These are phyloP conservation scores for Chitala chitala DNA, from an alignment of 2,113 vertebrate genomes.

Conservation along the genomic window DNA sequence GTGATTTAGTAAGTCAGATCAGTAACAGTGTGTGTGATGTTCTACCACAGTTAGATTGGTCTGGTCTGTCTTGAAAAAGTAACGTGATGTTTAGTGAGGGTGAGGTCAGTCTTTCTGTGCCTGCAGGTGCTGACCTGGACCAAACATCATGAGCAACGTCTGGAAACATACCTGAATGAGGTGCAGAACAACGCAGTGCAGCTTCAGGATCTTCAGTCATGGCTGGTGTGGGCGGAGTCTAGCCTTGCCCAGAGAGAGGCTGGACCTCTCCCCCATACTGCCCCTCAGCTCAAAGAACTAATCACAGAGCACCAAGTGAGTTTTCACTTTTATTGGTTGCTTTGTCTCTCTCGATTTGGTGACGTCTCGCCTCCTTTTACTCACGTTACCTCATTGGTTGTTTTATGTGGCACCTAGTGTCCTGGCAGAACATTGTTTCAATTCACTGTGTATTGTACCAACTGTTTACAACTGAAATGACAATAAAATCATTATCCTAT, in stretches of 20 bases:
- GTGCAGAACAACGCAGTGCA: conserved; percentile 84
- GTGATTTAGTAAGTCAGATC: too few species aligned
- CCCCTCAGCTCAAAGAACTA: conserved; percentile 82
- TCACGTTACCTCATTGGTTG: not conserved
- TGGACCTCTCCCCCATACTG: conserved; percentile 83
- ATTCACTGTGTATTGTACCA: too few species aligned
- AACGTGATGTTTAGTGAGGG: too few species aligned
- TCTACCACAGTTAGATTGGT: too few species aligned
- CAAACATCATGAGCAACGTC: conserved; percentile 91
- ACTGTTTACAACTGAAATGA: too few species aligned
- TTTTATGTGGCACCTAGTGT: too few species aligned
- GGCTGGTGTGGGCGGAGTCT: conserved; percentile 93
- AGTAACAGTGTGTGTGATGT: too few species aligned
- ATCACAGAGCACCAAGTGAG: conserved; percentile 91
- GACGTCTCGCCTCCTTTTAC: not conserved
- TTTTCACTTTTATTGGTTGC: conserved; percentile 13
- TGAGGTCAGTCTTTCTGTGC: not conserved
- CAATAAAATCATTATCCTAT: too few species aligned
- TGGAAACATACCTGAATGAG: conserved; percentile 81
- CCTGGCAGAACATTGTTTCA: too few species aligned
- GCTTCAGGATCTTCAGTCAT: conserved; percentile 87
- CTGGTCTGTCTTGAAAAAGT: too few species aligned
- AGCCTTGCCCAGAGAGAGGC: conserved; percentile 86
- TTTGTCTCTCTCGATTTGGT: too few species aligned
- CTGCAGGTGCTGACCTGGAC: conserved; percentile 90